A percentile compares a stretch with the other conserved stretches of the same genome.
These are phyloP conservation scores for Epicampocera succincta DNA, from an alignment of 2,888 invertebrate genomes.

Conservation along the genomic window DNA sequence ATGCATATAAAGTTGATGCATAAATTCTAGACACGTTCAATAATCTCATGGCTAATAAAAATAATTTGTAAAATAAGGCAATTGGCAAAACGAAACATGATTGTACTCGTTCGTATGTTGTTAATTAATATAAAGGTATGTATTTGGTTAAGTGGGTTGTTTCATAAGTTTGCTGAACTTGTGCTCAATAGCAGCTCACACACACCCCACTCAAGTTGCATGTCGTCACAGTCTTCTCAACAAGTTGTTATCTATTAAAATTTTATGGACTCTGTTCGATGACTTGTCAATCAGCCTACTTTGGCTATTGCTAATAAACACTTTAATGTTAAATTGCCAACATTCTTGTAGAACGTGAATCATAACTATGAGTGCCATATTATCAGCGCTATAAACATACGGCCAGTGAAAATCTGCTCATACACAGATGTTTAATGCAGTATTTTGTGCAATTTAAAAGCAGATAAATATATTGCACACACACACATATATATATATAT, in stretches of 20 bases:
- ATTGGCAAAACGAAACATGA: slow-evolving; percentile 50
- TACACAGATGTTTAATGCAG: slow-evolving; percentile 31
- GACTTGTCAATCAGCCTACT: slow-evolving; percentile 29
- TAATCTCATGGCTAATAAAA: slow-evolving; percentile 61
- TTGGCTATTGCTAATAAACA: neutral
- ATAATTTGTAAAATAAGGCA: slow-evolving; percentile 63
- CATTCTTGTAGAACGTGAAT: slow-evolving; percentile 56
- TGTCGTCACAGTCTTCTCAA: too few species aligned
- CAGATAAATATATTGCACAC: slow-evolving; percentile 21
- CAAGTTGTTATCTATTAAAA: too few species aligned
- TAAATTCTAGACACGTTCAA: slow-evolving; percentile 37
- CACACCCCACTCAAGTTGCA: too few species aligned
- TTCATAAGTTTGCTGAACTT: slow-evolving; percentile 12
- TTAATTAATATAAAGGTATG: slow-evolving; percentile 6
- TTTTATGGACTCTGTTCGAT: neutral
- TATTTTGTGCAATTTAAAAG: slow-evolving; percentile 35
- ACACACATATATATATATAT: slow-evolving; percentile 24
- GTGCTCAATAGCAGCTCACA: too few species aligned
- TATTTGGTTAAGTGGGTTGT: neutral
- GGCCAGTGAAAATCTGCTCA: slow-evolving; percentile 43
- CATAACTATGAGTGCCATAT: slow-evolving; percentile 34
- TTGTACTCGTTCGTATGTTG: too few species aligned
- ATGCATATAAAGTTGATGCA: neutral
- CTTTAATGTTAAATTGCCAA: slow-evolving; percentile 39
- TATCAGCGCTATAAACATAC: slow-evolving; percentile 28